Evolutionary conservation across 1,140 invertebrate genomes (phyloP).

Genomic region (Latrodectus geometricus): DNA sequence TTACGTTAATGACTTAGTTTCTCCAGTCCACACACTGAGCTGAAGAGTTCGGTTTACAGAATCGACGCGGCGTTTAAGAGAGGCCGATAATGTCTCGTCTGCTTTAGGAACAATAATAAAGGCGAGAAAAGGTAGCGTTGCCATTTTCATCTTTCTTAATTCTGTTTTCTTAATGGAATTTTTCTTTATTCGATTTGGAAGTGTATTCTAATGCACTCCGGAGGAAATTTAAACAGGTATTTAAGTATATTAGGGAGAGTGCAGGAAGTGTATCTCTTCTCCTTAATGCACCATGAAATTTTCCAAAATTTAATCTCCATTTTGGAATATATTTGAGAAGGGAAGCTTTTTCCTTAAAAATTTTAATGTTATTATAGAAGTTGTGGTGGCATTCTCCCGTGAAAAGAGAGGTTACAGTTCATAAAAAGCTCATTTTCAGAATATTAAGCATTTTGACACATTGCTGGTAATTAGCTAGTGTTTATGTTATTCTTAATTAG

Average conservation of each 20-base stretch:
- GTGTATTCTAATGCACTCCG: neutral
- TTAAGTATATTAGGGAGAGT: neutral
- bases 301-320: too few relatives aligned
- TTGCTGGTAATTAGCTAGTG: too few relatives aligned
- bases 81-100: neutral
- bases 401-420: too few relatives aligned
- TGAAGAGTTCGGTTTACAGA: neutral
- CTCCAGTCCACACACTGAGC: neutral
- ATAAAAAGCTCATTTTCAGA: too few relatives aligned
- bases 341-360: too few relatives aligned
- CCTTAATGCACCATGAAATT: too few relatives aligned
- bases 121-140: neutral
- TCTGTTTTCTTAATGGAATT: neutral
- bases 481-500: too few relatives aligned
- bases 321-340: too few relatives aligned
- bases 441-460: too few relatives aligned
- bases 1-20: neutral
- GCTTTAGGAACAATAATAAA: neutral
- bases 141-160: slow-evolving; percentile 1
- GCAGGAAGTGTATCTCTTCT: neutral
- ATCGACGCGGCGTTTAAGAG: neutral
- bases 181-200: neutral
- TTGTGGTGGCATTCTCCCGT: too few relatives aligned
- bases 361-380: too few relatives aligned
- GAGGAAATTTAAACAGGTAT: neutral